Conservation (phyloP, 2,113 vertebrate genomes). For the Dipodomys spectabilis region DNA sequence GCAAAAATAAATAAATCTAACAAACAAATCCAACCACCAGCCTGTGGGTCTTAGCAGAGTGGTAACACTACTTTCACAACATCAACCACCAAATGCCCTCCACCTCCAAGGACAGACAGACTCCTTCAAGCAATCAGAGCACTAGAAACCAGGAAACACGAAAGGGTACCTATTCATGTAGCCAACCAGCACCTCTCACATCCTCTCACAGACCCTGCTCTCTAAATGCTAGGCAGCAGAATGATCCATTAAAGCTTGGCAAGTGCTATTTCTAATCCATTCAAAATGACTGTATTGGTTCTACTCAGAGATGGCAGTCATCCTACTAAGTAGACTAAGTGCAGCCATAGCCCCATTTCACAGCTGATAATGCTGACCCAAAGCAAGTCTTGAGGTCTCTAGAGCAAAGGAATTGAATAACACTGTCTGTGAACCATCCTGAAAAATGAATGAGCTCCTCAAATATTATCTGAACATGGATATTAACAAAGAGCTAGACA, state of each 20-base stretch:
- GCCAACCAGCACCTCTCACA: neutral
- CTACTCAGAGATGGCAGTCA: conserved; percentile 8
- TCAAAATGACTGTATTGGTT: conserved; percentile 25
- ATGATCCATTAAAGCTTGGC: conserved; percentile 35
- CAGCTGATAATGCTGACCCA: conserved; percentile 2
- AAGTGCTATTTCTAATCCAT: conserved; percentile 30
- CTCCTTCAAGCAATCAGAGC: conserved; percentile 6
- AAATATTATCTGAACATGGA: neutral
- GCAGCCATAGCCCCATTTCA: conserved; percentile 11
- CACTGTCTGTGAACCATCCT: neutral
- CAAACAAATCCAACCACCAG: neutral
- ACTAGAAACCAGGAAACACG: conserved; percentile 43
- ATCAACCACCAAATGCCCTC: conserved; percentile 50
- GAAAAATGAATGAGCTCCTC: neutral
- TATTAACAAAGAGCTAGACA: conserved; percentile 1
- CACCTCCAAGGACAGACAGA: neutral
- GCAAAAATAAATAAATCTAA: neutral
- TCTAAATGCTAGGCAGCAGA: conserved; percentile 26
- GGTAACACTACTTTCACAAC: neutral
- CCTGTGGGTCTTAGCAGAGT: conserved; percentile 47
- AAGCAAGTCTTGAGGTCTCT: neutral
- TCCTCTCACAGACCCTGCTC: conserved; percentile 49
- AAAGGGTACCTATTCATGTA: conserved; percentile 38
- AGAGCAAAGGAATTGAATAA: conserved; percentile 1
- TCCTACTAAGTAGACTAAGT: conserved; percentile 15